These are phyloP conservation scores for Dunckerocampus dactyliophorus DNA, from an alignment of 2,113 vertebrate species.

Conservation along the genomic window DNA sequence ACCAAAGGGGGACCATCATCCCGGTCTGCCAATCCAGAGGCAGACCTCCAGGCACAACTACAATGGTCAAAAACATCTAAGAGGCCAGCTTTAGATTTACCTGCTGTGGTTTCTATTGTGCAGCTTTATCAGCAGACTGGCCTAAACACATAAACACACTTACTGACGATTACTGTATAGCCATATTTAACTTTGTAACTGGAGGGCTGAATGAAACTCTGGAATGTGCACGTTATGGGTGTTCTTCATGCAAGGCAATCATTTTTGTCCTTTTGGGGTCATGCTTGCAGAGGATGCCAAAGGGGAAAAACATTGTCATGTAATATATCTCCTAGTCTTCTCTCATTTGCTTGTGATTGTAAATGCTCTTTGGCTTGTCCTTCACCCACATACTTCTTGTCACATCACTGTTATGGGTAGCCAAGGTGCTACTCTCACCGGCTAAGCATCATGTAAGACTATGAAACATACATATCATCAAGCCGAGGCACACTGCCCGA, in stretches of 20 bases:
- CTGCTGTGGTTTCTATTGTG: conserved; percentile 19
- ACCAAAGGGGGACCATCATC: too few relatives aligned
- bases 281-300: conserved; percentile 19
- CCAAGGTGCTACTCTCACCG: conserved; percentile 6
- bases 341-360: conserved; percentile 15
- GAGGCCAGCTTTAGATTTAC: not conserved
- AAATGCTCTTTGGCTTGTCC: conserved; percentile 18
- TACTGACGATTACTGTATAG: conserved; percentile 4
- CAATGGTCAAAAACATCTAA: too few relatives aligned
- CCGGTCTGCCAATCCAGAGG: too few relatives aligned
- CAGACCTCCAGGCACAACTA: too few relatives aligned
- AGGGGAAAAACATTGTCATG: not conserved
- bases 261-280: conserved; percentile 48
- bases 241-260: conserved; percentile 12
- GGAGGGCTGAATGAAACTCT: conserved; percentile 23
- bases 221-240: conserved; percentile 25
- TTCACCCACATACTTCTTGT: conserved; percentile 38
- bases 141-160: too few relatives aligned
- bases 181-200: conserved; percentile 17
- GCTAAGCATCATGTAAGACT: not conserved
- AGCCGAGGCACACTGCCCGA: conserved; percentile 10
- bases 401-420: conserved; percentile 42
- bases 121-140: too few relatives aligned
- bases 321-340: not conserved
- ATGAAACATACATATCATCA: not conserved